Base-by-base conservation (phyloP, 2,113 vertebrate species). In the Henicopernis longicauda region DNA sequence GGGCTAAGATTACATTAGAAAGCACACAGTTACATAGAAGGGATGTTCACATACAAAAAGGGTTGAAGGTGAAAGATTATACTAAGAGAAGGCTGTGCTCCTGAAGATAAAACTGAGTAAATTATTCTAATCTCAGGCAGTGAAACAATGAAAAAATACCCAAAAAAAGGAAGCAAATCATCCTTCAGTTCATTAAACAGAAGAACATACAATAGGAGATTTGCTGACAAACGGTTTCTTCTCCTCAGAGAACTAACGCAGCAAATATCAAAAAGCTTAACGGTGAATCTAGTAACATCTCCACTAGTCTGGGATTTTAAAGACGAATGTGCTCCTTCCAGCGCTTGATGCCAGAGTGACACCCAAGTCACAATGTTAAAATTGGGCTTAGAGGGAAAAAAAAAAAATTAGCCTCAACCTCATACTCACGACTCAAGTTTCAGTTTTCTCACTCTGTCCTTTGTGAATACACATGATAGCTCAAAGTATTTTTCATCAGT, bases 271-370 rank as follows among this genome's bases (percentile, higher is more conserved):
- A 86, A 80, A 77, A 45, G 5, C 0, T 0, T 65, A 92, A 57
- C 42, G 78, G 32, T 0, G 0, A 58, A 42, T 40, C 11, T 10
- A 69, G 11, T 29, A 65, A 40, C 11, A 20, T n/a, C 36, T 61
- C 26, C 40, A 44, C 8, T 27, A 65, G 21, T 7, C 27, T 76
- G 25, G 31, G 7, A 59, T 58, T 90, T 61, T 57, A 82, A 67
- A 9, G n/a, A n/a, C 0, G 0, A 49, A 50, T 5, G 2, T 29
- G 4, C 22, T 82, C 22, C 49, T 93, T 82, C n/a, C 69, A 63
- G 69, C 2, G 0, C 50, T 63, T 2, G 0, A n/a, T 57, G 16
- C 6, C 66, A 63, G 63, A 55, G 8, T 16, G 13, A 58, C 47
- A 54, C 21, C 62, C 4, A 69, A 69, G 4, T 52, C 36, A 57